These are phyloP conservation scores for Empis stercorea DNA, from an alignment of 2,888 invertebrate genomes.

Conservation along the genomic window DNA sequence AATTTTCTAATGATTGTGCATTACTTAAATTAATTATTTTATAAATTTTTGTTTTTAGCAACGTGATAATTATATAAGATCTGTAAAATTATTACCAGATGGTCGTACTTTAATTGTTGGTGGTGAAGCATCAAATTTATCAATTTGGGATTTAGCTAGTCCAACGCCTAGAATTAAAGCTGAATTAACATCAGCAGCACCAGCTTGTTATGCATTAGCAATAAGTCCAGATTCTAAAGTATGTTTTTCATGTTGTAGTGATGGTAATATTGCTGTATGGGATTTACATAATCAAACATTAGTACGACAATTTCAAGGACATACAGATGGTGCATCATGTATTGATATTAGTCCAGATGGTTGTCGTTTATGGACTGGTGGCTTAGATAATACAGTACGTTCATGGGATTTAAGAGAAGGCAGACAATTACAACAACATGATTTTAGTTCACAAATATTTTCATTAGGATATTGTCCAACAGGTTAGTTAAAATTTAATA, in stretches of 20 bases:
- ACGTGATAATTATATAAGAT: constrained; percentile 90
- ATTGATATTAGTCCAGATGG: constrained; percentile 95
- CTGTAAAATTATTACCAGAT: constrained; percentile 88
- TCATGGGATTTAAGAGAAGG: constrained; percentile 94
- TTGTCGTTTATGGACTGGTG: constrained; percentile 80
- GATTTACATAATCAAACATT: constrained; percentile 82
- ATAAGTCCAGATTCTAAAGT: constrained; percentile 95
- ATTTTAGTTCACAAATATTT: constrained; percentile 84
- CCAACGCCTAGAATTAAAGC: constrained; percentile 87
- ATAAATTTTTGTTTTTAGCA: constrained; percentile 43
- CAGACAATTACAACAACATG: constrained; percentile 85
- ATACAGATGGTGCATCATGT: constrained; percentile 95
- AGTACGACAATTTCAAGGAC: constrained; percentile 88
- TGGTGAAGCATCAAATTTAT: constrained; percentile 88
- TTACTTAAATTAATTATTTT: too few relatives aligned
- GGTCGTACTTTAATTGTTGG: constrained; percentile 91
- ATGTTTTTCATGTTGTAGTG: constrained; percentile 97
- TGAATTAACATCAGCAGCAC: constrained; percentile 79
- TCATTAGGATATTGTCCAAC: constrained; percentile 85
- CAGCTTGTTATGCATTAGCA: constrained; percentile 95
- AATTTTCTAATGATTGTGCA: too few relatives aligned
- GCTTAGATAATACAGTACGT: constrained; percentile 90
- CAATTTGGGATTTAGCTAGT: constrained; percentile 90
- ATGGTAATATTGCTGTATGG: constrained; percentile 97
- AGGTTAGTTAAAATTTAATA: constrained; percentile 34